These are phyloP conservation scores for Eolophus roseicapilla DNA, from an alignment of 2,113 vertebrate species.

Conservation along the genomic window DNA sequence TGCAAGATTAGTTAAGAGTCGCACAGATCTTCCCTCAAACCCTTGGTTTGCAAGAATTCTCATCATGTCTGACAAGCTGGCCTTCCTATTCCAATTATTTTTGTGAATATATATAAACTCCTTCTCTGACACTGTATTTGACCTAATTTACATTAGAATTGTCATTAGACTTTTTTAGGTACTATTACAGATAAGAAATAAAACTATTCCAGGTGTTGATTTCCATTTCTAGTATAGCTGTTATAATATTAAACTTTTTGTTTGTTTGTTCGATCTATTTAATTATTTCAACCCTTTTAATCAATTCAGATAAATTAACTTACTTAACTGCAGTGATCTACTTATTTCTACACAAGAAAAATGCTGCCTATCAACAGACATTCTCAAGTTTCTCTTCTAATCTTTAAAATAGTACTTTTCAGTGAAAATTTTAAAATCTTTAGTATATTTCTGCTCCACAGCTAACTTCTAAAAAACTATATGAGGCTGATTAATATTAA, in stretches of 20 bases:
- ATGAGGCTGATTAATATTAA: neutral
- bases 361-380: neutral
- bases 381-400: neutral
- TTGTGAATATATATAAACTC: slow-evolving; percentile 39
- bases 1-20: neutral
- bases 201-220: neutral
- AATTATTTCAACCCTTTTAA: slow-evolving; percentile 17
- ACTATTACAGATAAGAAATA: neutral
- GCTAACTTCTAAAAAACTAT: neutral
- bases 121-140: neutral
- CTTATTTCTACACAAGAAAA: neutral
- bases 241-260: neutral
- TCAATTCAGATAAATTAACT: slow-evolving; percentile 20
- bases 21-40: neutral
- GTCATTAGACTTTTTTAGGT: neutral
- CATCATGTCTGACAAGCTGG: slow-evolving; percentile 7
- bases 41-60: slow-evolving; percentile 8
- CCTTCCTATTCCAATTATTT: slow-evolving; percentile 48
- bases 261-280: neutral
- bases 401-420: neutral
- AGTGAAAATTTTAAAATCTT: neutral
- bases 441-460: neutral
- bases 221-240: slow-evolving; percentile 11
- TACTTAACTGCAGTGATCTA: neutral
- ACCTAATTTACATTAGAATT: slow-evolving; percentile 12